Evolutionary conservation across 2,888 invertebrate species (phyloP), one percentile per base, ranked within the genome.

Genomic region (Eudemis profundana): DNA sequence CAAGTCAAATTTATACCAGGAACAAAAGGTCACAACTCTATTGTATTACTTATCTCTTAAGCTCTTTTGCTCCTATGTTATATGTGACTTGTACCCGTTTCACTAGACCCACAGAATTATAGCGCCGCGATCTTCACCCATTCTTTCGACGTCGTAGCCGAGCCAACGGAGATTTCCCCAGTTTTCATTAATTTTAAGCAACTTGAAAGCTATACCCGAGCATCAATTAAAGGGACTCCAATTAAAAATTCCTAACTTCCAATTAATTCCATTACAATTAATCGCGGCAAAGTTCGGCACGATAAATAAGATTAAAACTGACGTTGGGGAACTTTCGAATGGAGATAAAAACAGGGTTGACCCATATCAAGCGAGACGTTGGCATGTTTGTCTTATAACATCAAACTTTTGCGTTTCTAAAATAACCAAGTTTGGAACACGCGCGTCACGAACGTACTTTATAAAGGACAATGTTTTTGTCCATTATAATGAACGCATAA

Each of bases 301-400:
- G 66, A 47, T 65, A 60, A 50, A 63, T 49, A 69, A 69, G 67
- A 74, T 68, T 68, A 70, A 66, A 65, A 61, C 51, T 56, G 66
- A 40, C 63, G 59, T 44, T 63, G 23, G 59, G 65, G 62, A 70
- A 68, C 64, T 66, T 17, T 66, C 63, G 68, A 75, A 75, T 64
- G 78, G 76, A 77, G 74, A 79, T 73, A 74, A 76, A 79, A 75
- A 77, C 74, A 70, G 75, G 71, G 68, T 76, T 79, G 83, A 85
- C 82, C 84, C 81, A 82, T 79, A 74, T 80, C 81, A 78, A 71
- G 75, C 74, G 69, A 54, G 59, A 64, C 61, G 71, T 69, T 68
- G 73, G 69, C 72, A 75, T 74, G 73, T 74, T 74, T 72, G 78
- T 78, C 74, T 76, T 73, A 73, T 70, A 47, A 46, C 36, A 27